A percentile compares a stretch with the other conserved stretches of the same genome.
Conservation (phyloP, 1,140 invertebrate species). For the Drosophila obscura region DNA sequence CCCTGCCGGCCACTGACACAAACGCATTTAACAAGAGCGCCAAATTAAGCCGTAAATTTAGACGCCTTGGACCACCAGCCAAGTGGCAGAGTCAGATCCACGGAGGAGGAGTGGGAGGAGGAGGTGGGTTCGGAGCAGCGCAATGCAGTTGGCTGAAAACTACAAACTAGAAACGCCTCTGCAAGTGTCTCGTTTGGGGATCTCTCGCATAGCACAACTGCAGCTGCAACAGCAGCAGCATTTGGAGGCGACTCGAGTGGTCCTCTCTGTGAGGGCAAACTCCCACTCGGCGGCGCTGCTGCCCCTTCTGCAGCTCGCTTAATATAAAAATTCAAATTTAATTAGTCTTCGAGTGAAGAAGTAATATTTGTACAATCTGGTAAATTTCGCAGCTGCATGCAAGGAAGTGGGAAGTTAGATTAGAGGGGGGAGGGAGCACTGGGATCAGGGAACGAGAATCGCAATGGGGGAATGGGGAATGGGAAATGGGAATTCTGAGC, state of each 20-base stretch:
- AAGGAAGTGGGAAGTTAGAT: conserved; percentile 61
- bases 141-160: conserved; percentile 47
- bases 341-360: conserved; percentile 81
- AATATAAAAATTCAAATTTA: conserved; percentile 80
- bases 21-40: conserved; percentile 77
- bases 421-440: conserved; percentile 6
- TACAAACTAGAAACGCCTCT: conserved; percentile 56
- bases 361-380: conserved; percentile 80
- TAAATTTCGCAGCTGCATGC: conserved; percentile 70
- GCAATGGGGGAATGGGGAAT: conserved; percentile 5
- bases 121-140: conserved; percentile 22
- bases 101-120: background rate
- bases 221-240: conserved; percentile 12
- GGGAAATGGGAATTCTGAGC: conserved; percentile 2
- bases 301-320: conserved; percentile 46
- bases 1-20: conserved; percentile 43
- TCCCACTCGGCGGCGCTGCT: conserved; percentile 23
- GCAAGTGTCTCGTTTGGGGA: conserved; percentile 49
- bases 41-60: conserved; percentile 82
- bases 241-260: conserved; percentile 29
- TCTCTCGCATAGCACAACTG: conserved; percentile 22
- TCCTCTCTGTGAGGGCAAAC: conserved; percentile 7
- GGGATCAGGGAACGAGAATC: conserved; percentile 7
- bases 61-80: conserved; percentile 70
- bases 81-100: conserved; percentile 44